A percentile compares a stretch with the other conserved stretches of the same genome.
phyloP scores from a whole-genome alignment of 2,888 invertebrate species.

The Sinelater perroti region DNA sequence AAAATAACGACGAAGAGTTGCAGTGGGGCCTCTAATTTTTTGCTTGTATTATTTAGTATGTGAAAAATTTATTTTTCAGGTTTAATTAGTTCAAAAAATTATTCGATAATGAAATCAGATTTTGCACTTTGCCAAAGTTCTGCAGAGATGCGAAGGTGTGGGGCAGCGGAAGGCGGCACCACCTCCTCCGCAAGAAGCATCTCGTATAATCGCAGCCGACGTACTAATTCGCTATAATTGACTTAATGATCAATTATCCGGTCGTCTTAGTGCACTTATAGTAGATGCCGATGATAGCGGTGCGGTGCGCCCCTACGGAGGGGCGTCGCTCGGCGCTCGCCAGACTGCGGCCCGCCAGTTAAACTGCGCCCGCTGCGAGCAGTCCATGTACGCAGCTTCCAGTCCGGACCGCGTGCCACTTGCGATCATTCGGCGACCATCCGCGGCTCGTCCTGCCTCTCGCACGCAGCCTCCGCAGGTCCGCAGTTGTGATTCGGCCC shows the following conservation, averaged over 20 bases:
- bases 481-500: background rate
- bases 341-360: constrained; percentile 60
- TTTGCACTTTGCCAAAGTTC: too few relatives aligned
- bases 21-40: too few relatives aligned
- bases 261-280: constrained; percentile 52
- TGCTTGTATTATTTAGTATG: too few relatives aligned
- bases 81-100: too few relatives aligned
- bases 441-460: constrained; percentile 25
- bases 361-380: constrained; percentile 53
- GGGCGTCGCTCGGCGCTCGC: constrained; percentile 46
- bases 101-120: too few relatives aligned
- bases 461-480: background rate
- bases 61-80: too few relatives aligned
- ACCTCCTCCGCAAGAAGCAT: constrained; percentile 6
- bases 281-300: constrained; percentile 47
- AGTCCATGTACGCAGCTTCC: constrained; percentile 47
- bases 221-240: constrained; percentile 57
- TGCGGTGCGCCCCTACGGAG: constrained; percentile 55
- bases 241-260: constrained; percentile 57
- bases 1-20: too few relatives aligned
- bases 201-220: constrained; percentile 51
- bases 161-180: too few relatives aligned
- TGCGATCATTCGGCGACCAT: constrained; percentile 36
- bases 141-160: too few relatives aligned
- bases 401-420: constrained; percentile 39